phyloP scores from a whole-genome alignment of 2,797 vertebrate species.

The Gadopsis bispinosus region DNA sequence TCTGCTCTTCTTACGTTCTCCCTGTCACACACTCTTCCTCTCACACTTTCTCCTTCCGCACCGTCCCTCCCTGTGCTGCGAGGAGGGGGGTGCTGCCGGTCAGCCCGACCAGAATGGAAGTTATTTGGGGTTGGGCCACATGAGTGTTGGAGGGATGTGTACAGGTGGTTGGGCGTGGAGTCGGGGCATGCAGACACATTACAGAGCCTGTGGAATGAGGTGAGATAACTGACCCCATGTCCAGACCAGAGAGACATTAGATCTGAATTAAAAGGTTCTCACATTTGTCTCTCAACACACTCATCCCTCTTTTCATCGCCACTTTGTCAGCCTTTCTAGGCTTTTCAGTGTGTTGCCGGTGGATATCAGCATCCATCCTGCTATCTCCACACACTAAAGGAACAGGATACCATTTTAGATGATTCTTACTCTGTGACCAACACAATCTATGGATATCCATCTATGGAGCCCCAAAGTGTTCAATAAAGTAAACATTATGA shows the following conservation, averaged over 20 bases:
- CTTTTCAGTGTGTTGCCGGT: background rate
- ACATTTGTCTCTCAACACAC: background rate
- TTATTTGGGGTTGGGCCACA: conserved; percentile 82
- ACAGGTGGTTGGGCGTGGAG: conserved; percentile 75
- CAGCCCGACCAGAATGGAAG: conserved; percentile 67
- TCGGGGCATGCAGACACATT: conserved; percentile 50
- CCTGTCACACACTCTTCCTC: conserved; percentile 29
- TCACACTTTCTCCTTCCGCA: conserved; percentile 52
- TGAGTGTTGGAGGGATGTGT: conserved; percentile 56
- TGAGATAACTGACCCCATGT: conserved; percentile 13
- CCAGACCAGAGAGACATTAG: background rate
- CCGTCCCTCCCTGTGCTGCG: conserved; percentile 27
- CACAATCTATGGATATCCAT: background rate
- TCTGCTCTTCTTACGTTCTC: conserved; percentile 45
- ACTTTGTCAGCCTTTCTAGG: background rate
- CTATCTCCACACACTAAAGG: background rate
- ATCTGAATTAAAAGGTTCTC: background rate
- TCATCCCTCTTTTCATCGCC: background rate
- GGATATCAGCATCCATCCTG: background rate
- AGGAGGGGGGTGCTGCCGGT: conserved; percentile 31
- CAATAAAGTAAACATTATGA: background rate
- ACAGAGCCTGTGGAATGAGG: conserved; percentile 53
- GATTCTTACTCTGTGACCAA: background rate
- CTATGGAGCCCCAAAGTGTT: background rate
- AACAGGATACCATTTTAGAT: background rate